Conservation (phyloP, 2,888 invertebrate genomes). For the Heliconius hortense region DNA sequence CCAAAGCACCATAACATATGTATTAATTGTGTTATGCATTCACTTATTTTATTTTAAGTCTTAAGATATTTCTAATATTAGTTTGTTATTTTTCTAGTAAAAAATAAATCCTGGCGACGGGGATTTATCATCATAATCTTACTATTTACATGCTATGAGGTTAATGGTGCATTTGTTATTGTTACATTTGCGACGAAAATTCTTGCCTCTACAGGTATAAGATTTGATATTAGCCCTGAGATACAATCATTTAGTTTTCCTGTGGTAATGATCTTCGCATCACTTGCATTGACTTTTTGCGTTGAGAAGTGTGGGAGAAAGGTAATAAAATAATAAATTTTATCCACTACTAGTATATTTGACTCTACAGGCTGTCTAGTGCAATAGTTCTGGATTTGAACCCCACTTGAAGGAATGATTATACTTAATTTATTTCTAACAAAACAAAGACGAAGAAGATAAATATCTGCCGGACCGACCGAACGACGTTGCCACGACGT, state of each 20-base stretch:
- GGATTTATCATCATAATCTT: constrained; percentile 51
- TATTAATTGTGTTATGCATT: no score
- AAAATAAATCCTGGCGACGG: constrained; percentile 57
- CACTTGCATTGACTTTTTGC: constrained; percentile 57
- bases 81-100: constrained; percentile 48
- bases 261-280: constrained; percentile 61
- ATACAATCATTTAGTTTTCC: constrained; percentile 64
- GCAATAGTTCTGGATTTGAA: no score
- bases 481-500: no score
- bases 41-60: no score
- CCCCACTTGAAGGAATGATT: no score
- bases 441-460: no score
- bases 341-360: not conserved
- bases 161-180: constrained; percentile 60
- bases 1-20: no score
- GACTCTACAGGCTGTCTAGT: no score
- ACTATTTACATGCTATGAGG: constrained; percentile 50
- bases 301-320: constrained; percentile 66
- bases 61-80: not conserved
- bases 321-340: constrained; percentile 48
- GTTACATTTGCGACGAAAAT: constrained; percentile 60
- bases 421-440: no score
- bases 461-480: no score
- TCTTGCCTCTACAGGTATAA: constrained; percentile 58
- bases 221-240: constrained; percentile 59